Conservation (phyloP, 2,113 vertebrate species). For the cattle (Bos taurus) region ARS-UCD2.0 NC_037338.1:77158001-77158500, state of each 20-base stretch:
- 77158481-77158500: background rate
- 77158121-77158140: background rate
- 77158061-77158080: background rate
- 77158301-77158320: background rate
- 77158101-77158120: conserved; percentile 4
- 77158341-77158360: conserved; percentile 1
- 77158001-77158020: background rate
- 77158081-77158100: conserved; percentile 9
- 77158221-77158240: background rate
- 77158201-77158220: background rate
- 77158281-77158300: background rate
- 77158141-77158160: background rate
- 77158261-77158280: background rate
- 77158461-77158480: background rate
- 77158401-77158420: background rate
- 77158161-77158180: background rate
- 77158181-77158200: background rate
- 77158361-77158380: background rate
- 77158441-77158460: background rate
- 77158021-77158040: background rate
- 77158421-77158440: background rate
- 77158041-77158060: conserved; percentile 50
- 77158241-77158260: background rate
- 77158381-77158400: background rate
- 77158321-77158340: background rate